Evolutionary conservation across 2,797 vertebrate genomes (phyloP), one percentile per base, ranked within the genome.

Genomic region (Ceryle rudis): DNA sequence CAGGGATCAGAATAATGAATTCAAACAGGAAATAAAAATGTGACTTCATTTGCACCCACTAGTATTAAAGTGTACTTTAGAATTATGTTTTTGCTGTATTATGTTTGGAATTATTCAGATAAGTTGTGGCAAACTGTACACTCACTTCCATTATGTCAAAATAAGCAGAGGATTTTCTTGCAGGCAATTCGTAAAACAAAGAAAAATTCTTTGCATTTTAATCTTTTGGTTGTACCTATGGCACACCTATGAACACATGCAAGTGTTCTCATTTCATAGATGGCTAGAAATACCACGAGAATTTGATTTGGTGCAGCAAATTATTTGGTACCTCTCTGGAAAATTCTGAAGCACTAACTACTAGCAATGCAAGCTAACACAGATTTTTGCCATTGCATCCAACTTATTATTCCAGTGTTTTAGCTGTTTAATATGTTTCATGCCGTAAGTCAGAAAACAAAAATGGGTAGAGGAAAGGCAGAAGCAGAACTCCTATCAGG

Each of bases 1-100:
- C 69, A 93, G 96, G 82, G 69, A 97, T 93, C 90, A 89, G 97
- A 97, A 97, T 93, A 97, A 96, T 91, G 11, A 95, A 93, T 73
- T 96, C 39, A 22, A 95, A 93, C 66, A 94, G 95, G 72, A 95
- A 92, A 86, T 47, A 96, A 91, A 95, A 96, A 79, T 72, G 46
- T 79, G 51, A 77, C 57, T 70, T 9, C 62, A 60, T 93, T 86
- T 91, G 81, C 47, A 95, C 52, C 39, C 55, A 84, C 26, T 69
- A 46, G 44, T 60, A 81, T 46, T 79, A 51, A 91, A 72, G 8
- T 2, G 6, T 39, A 51, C 25, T 91, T 84, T 26, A 66, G 64
- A 96, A 86, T 33, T 44, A 71, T 0, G 0, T 7, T 86, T 80
- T 60, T 80, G 28, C 73, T 85, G 22, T 13, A 74, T 65, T 46